Conservation (phyloP, 1,140 invertebrate genomes). For the Chironomus tepperi region DNA sequence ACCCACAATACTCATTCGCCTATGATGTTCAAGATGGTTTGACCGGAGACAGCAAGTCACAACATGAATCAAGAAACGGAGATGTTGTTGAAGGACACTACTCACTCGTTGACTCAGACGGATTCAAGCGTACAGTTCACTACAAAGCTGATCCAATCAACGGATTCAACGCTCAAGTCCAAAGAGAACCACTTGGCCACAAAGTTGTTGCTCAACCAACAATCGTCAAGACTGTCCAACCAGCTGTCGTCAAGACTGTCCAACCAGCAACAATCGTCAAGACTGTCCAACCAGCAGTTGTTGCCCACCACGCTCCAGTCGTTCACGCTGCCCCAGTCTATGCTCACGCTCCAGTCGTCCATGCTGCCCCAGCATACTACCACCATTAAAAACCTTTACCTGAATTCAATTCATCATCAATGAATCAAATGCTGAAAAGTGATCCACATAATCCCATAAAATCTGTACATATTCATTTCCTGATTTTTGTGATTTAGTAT, state of each 20-base stretch:
- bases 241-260: neutral
- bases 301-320: too few species aligned
- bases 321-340: too few species aligned
- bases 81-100: constrained; percentile 57
- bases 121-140: constrained; percentile 52
- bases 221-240: neutral
- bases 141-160: constrained; percentile 51
- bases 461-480: too few species aligned
- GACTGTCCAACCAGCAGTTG: too few species aligned
- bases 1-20: constrained; percentile 48
- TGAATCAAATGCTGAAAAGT: too few species aligned
- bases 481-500: too few species aligned
- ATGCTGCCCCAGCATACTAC: neutral
- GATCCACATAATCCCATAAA: too few species aligned
- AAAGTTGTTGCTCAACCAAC: neutral
- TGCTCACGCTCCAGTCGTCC: too few species aligned
- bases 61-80: constrained; percentile 48
- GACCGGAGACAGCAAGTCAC: constrained; percentile 50
- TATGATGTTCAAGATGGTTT: constrained; percentile 49
- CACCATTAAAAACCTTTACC: too few species aligned
- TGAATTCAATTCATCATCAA: too few species aligned
- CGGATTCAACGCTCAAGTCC: constrained; percentile 44
- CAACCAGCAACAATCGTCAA: too few species aligned
- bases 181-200: constrained; percentile 35
- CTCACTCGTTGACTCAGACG: constrained; percentile 55